These are phyloP conservation scores for Zygogramma bicolorata DNA, from an alignment of 2,888 invertebrate genomes.

Conservation along the genomic window DNA sequence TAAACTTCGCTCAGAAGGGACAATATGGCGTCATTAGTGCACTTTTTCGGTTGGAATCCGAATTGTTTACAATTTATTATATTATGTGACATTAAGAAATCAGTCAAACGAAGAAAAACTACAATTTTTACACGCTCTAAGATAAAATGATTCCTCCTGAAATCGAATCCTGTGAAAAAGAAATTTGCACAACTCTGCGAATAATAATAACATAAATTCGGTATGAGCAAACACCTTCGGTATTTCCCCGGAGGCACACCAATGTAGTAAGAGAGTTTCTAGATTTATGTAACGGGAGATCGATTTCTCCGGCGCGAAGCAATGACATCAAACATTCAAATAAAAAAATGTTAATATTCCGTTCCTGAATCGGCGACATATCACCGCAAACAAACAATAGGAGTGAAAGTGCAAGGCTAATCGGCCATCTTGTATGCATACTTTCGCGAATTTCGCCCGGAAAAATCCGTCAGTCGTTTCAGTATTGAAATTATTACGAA, in stretches of 20 bases:
- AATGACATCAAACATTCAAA: conserved; percentile 36
- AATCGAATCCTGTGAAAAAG: too few species aligned
- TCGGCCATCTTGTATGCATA: conserved; percentile 23
- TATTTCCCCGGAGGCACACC: not conserved
- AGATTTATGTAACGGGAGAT: conserved; percentile 45
- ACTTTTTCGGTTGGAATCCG: too few species aligned
- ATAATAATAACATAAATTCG: not conserved
- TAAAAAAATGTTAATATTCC: conserved; percentile 31
- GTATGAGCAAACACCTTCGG: not conserved
- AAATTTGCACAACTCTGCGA: too few species aligned
- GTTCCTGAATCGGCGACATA: conserved; percentile 32
- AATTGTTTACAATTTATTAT: too few species aligned
- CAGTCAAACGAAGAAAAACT: too few species aligned
- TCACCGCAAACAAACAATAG: conserved; percentile 27
- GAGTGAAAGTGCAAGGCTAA: conserved; percentile 32
- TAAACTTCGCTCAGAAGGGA: too few species aligned
- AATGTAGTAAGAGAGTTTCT: conserved; percentile 38
- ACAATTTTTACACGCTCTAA: too few species aligned
- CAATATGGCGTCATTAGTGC: too few species aligned
- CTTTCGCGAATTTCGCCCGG: conserved; percentile 8
- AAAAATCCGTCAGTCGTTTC: conserved; percentile 7
- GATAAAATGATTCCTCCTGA: too few species aligned
- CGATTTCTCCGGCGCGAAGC: conserved; percentile 47
- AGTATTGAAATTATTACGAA: conserved; percentile 11
- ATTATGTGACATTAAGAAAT: too few species aligned